These are phyloP conservation scores for Mormyrops attenuatus DNA, from an alignment of 2,797 vertebrate species.

Conservation along the genomic window DNA sequence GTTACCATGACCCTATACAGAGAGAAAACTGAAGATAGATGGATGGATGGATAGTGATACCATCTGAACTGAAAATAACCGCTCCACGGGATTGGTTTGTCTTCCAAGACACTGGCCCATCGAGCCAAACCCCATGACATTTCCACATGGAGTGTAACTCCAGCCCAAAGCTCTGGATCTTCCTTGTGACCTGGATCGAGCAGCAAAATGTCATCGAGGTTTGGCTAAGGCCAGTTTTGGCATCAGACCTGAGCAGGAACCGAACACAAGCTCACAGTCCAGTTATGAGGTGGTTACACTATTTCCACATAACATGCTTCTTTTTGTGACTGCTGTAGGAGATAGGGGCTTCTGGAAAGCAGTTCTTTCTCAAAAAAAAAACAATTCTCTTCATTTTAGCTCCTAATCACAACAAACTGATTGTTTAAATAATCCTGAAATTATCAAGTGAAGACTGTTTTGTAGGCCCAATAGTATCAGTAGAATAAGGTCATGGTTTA, in stretches of 20 bases:
- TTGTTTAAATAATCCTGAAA: conserved; percentile 22
- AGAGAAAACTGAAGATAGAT: background rate
- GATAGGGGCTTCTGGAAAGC: background rate
- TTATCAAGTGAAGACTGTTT: conserved; percentile 20
- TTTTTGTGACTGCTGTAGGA: background rate
- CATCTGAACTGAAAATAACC: background rate
- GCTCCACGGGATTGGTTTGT: background rate
- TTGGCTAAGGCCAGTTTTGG: background rate
- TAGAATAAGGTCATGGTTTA: background rate
- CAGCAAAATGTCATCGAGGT: background rate
- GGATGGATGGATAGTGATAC: background rate
- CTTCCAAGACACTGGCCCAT: background rate
- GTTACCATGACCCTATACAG: background rate
- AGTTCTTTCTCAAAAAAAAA: background rate
- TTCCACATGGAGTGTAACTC: background rate
- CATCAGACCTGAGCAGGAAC: background rate
- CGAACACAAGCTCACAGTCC: background rate
- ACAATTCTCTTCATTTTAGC: conserved; percentile 12
- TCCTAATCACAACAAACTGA: conserved; percentile 21
- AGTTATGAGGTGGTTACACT: background rate
- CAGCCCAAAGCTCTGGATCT: background rate
- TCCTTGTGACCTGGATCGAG: background rate
- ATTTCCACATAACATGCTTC: background rate
- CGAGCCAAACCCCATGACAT: background rate
- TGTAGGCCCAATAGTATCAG: background rate